A percentile compares a stretch with the other conserved stretches of the same genome.
These are phyloP conservation scores for Busseola fusca DNA, from an alignment of 2,888 invertebrate genomes.

Conservation along the genomic window DNA sequence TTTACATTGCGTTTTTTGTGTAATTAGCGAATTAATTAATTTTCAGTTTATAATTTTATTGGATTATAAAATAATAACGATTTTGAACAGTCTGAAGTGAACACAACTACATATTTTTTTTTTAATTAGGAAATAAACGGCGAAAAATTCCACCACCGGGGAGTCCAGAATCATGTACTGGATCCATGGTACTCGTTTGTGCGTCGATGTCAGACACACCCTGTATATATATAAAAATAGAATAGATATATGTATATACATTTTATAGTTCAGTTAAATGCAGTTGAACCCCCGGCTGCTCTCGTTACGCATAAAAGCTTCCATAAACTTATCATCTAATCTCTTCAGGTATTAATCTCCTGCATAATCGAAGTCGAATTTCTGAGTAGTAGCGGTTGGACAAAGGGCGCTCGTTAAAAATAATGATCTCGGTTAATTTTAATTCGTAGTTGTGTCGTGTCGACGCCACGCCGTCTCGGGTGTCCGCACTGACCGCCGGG, in stretches of 20 bases:
- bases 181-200: too few relatives aligned
- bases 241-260: neutral
- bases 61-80: too few relatives aligned
- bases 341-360: conserved; percentile 49
- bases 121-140: too few relatives aligned
- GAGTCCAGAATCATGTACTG: too few relatives aligned
- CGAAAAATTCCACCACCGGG: too few relatives aligned
- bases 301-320: conserved; percentile 51
- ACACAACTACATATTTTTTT: too few relatives aligned
- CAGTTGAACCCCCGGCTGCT: conserved; percentile 9
- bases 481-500: conserved; percentile 47
- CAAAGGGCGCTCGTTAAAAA: conserved; percentile 73
- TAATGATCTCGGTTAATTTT: conserved; percentile 71
- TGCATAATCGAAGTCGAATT: conserved; percentile 56
- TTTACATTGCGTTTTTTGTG: too few relatives aligned
- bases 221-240: too few relatives aligned
- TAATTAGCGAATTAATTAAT: too few relatives aligned
- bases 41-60: too few relatives aligned
- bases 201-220: too few relatives aligned
- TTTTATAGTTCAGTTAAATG: conserved; percentile 4
- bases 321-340: conserved; percentile 54
- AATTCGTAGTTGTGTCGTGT: conserved; percentile 64
- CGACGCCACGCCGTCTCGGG: conserved; percentile 81
- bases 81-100: too few relatives aligned
- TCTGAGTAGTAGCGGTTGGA: conserved; percentile 66